A percentile compares a stretch with the other conserved stretches of the same genome.
Evolutionary conservation across 2,797 vertebrate genomes (phyloP).

Genomic region (Holocentrus rufus): DNA sequence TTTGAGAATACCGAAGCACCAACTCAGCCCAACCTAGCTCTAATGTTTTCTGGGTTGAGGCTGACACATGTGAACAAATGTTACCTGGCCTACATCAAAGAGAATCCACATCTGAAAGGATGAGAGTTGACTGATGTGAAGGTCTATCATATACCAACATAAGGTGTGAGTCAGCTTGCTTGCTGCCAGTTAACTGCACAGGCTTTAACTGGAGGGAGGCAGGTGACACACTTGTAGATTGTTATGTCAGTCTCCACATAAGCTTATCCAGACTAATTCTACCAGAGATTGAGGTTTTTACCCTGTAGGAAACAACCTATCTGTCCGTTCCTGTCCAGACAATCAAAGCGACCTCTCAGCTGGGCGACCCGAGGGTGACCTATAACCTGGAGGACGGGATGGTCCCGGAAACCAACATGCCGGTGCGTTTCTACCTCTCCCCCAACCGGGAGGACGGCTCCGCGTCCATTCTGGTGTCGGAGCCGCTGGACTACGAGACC

Average conservation of each 20-base stretch:
- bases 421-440: constrained; percentile 90
- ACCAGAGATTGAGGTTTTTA: background rate
- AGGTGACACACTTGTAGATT: constrained; percentile 4
- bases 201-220: background rate
- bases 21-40: background rate
- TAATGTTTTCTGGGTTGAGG: background rate
- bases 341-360: constrained; percentile 85
- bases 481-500: constrained; percentile 90
- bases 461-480: constrained; percentile 89
- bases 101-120: background rate
- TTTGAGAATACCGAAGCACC: background rate
- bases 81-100: constrained; percentile 3
- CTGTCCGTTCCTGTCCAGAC: constrained; percentile 75
- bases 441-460: constrained; percentile 90
- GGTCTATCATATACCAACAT: constrained; percentile 7
- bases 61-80: constrained; percentile 9
- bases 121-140: background rate
- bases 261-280: background rate
- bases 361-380: constrained; percentile 89
- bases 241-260: background rate
- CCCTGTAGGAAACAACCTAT: background rate
- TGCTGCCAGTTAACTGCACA: background rate
- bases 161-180: background rate
- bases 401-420: constrained; percentile 92
- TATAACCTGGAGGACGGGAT: constrained; percentile 91